Evolutionary conservation across 2,888 invertebrate species (phyloP).

Genomic region (Hipparchia sbordonii): DNA sequence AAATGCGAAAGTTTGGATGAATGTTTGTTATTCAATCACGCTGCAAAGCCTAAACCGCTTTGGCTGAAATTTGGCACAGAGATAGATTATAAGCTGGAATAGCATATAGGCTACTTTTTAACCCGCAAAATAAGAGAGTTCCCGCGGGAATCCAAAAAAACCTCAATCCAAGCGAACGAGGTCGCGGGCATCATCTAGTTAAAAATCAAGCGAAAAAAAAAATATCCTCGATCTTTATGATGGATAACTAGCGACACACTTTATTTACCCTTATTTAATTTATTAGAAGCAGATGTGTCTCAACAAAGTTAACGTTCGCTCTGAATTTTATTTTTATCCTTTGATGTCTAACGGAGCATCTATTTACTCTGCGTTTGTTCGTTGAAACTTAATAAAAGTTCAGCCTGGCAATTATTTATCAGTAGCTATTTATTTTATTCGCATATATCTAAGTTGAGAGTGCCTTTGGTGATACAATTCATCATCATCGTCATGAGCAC

Average conservation of each 20-base stretch:
- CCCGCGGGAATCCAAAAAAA: too few relatives aligned
- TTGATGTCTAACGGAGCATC: conserved; percentile 67
- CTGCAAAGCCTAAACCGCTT: too few relatives aligned
- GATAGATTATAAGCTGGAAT: too few relatives aligned
- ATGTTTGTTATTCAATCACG: too few relatives aligned
- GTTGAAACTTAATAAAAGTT: conserved; percentile 47
- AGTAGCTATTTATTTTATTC: neutral
- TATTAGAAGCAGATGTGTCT: conserved; percentile 70
- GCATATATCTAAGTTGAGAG: too few relatives aligned
- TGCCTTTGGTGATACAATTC: too few relatives aligned
- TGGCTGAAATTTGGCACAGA: too few relatives aligned
- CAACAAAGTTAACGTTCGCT: conserved; percentile 59
- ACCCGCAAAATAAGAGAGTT: too few relatives aligned
- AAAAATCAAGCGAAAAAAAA: neutral
- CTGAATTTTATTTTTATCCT: conserved; percentile 68
- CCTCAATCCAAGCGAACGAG: too few relatives aligned
- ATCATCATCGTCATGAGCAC: too few relatives aligned
- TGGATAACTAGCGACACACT: conserved; percentile 38
- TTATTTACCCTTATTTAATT: conserved; percentile 62
- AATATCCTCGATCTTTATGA: conserved; percentile 19
- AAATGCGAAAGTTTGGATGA: too few relatives aligned
- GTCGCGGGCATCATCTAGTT: neutral
- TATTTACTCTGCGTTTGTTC: conserved; percentile 60
- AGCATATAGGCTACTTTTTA: too few relatives aligned
- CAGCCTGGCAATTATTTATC: conserved; percentile 17